A percentile compares a stretch with the other conserved stretches of the same genome.
These are phyloP conservation scores for Epinephelus moara DNA, from an alignment of 2,113 vertebrate species.

Conservation along the genomic window DNA sequence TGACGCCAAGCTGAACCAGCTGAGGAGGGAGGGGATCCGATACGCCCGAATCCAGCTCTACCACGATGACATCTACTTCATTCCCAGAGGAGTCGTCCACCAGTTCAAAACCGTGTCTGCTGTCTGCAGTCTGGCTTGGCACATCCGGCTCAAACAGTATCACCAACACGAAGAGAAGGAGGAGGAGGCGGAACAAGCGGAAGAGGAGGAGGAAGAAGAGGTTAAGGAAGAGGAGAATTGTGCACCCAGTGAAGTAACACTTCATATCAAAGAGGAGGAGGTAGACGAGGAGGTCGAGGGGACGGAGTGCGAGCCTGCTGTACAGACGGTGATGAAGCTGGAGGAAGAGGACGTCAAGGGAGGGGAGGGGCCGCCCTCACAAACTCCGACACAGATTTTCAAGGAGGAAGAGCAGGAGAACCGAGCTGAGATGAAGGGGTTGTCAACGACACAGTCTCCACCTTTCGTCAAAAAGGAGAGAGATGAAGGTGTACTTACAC, in stretches of 20 bases:
- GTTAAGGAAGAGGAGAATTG: slow-evolving; percentile 37
- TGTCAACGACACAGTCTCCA: slow-evolving; percentile 12
- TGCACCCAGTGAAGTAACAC: not conserved
- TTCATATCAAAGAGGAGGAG: slow-evolving; percentile 64
- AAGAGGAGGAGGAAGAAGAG: slow-evolving; percentile 16
- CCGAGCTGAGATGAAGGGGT: slow-evolving; percentile 41
- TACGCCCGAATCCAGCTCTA: slow-evolving; percentile 97
- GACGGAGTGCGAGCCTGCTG: slow-evolving; percentile 30
- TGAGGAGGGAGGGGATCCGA: slow-evolving; percentile 97
- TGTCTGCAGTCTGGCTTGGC: slow-evolving; percentile 98
- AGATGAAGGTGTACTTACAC: slow-evolving; percentile 43
- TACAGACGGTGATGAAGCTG: slow-evolving; percentile 30
- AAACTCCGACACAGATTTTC: slow-evolving; percentile 39
- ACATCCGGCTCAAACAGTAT: slow-evolving; percentile 94
- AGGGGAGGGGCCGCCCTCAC: slow-evolving; percentile 23
- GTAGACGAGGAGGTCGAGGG: slow-evolving; percentile 35
- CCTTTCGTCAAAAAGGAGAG: slow-evolving; percentile 56
- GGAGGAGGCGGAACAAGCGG: slow-evolving; percentile 26
- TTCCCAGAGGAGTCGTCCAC: slow-evolving; percentile 97
- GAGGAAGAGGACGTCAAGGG: slow-evolving; percentile 45
- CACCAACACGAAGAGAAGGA: slow-evolving; percentile 81
- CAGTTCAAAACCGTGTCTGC: slow-evolving; percentile 99
- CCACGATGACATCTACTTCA: slow-evolving; percentile 99
- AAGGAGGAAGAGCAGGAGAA: slow-evolving; percentile 66
- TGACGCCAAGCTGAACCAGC: slow-evolving; percentile 98